Conservation (phyloP, 2,797 vertebrate genomes). For the Sebastes taczanowskii region DNA sequence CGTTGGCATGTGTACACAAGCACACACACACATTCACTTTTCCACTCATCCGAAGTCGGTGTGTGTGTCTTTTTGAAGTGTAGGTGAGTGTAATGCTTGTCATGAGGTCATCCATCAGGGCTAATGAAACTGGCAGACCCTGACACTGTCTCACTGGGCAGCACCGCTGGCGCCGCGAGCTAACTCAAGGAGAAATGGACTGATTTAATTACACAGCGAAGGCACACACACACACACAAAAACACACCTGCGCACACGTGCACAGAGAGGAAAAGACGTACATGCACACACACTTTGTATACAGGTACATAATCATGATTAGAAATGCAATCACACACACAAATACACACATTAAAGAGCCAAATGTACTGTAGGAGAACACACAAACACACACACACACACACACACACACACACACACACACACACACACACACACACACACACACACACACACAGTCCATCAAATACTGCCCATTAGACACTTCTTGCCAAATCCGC, state of each 20-base stretch:
- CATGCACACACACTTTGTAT: constrained; percentile 6
- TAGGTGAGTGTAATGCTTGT: constrained; percentile 72
- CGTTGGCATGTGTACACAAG: constrained; percentile 22
- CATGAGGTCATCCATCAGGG: constrained; percentile 80
- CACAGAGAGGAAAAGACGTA: neutral
- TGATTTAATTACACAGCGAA: constrained; percentile 73
- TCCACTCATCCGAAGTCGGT: constrained; percentile 52
- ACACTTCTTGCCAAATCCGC: constrained; percentile 13
- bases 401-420: neutral
- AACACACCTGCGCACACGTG: neutral
- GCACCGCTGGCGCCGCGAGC: constrained; percentile 71
- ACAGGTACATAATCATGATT: constrained; percentile 19
- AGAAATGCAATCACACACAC: constrained; percentile 18
- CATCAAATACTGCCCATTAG: constrained; percentile 27
- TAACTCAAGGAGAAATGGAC: constrained; percentile 78
- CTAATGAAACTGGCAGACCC: constrained; percentile 81
- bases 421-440: neutral
- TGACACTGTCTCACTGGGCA: constrained; percentile 74
- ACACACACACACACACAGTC: neutral
- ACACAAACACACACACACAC: neutral
- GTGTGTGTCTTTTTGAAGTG: constrained; percentile 66
- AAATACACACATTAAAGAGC: neutral
- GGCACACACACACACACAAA: constrained; percentile 1
- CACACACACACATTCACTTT: constrained; percentile 18
- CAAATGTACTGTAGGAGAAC: neutral